Percentiles rank a stretch among this genome's conserved stretches.
phyloP scores from a whole-genome alignment of 2,113 vertebrate species.

The Parus major region DNA sequence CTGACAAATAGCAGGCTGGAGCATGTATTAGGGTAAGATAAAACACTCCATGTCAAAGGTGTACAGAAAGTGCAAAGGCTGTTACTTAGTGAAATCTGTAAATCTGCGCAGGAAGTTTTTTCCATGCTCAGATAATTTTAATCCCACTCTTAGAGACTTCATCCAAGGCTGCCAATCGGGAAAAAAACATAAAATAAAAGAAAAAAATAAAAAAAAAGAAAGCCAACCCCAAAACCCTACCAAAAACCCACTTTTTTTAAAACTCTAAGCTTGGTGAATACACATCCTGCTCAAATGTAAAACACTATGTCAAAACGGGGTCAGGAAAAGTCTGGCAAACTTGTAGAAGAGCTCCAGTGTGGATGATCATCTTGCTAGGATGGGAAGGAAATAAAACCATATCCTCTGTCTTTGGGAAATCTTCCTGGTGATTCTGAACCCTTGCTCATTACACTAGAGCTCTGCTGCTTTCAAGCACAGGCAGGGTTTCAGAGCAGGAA shows the following conservation, averaged over 20 bases:
- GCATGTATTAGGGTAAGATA: neutral
- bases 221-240: accelerated
- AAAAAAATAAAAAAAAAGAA: neutral
- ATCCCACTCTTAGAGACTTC: neutral
- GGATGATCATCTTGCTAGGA: neutral
- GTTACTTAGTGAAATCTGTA: neutral
- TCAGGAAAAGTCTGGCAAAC: neutral
- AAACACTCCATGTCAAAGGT: neutral
- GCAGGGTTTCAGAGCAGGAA: neutral
- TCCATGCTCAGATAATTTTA: neutral
- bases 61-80: neutral
- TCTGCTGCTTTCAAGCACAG: neutral
- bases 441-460: neutral
- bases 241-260: neutral
- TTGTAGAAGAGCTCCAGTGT: neutral
- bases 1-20: neutral
- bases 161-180: neutral
- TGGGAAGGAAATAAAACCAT: neutral
- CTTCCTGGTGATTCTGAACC: neutral
- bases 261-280: neutral
- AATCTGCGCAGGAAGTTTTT: neutral
- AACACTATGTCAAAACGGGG: neutral
- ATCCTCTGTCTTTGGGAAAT: neutral
- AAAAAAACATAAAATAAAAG: neutral
- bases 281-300: neutral